Conservation (phyloP, 1,140 invertebrate species). For the Octopus sinensis region DNA sequence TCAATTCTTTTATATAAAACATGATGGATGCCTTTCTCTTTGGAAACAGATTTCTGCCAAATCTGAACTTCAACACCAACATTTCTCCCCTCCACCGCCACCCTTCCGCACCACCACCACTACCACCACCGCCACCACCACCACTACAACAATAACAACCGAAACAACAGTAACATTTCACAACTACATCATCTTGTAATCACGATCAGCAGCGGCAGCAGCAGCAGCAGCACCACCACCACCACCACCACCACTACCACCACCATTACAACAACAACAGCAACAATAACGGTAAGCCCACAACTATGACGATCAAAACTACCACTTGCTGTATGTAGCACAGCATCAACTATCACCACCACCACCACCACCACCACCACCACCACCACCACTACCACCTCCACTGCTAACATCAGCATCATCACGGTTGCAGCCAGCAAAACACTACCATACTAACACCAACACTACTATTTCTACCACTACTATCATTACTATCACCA, state of each 20-base stretch:
- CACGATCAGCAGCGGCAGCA: neutral
- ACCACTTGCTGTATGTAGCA: neutral
- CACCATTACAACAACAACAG: slow-evolving; percentile 10
- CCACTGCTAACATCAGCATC: slow-evolving; percentile 15
- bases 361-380: neutral
- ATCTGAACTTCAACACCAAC: too few species aligned
- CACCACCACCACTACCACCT: neutral
- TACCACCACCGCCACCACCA: too few species aligned
- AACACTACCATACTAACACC: too few species aligned
- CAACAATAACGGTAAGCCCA: slow-evolving; percentile 2
- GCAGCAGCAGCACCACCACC: slow-evolving; percentile 1
- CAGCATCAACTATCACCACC: neutral
- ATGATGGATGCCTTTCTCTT: too few species aligned
- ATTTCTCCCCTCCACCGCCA: too few species aligned
- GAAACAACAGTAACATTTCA: too few species aligned
- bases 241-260: slow-evolving; percentile 13
- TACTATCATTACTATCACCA: too few species aligned
- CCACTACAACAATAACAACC: too few species aligned
- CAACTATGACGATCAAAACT: neutral
- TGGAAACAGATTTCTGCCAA: too few species aligned
- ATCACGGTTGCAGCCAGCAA: slow-evolving; percentile 3
- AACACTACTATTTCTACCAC: too few species aligned
- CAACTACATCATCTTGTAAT: neutral
- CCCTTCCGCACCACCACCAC: too few species aligned
- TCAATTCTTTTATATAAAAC: too few species aligned